A percentile compares a stretch with the other conserved stretches of the same genome.
Conservation (phyloP, 2,113 vertebrate genomes). For the Opisthocomus hoazin region DNA sequence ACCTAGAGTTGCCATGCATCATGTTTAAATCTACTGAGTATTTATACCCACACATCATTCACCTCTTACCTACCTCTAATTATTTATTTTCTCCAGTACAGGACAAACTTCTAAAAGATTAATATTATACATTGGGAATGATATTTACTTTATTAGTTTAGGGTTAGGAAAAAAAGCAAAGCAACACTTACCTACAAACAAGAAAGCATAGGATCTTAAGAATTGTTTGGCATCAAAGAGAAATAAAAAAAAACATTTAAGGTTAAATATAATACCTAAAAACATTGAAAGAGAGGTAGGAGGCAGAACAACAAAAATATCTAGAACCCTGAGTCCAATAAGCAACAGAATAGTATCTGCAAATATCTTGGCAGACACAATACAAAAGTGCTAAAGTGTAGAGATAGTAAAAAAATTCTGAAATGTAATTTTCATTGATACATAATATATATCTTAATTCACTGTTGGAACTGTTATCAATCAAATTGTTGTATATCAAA, state of each 20-base stretch:
- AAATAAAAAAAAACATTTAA: background rate
- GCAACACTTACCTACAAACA: background rate
- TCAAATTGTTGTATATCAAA: background rate
- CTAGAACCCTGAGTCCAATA: background rate
- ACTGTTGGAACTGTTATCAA: background rate
- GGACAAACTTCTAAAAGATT: background rate
- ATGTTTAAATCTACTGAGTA: conserved; percentile 49
- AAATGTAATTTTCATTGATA: background rate
- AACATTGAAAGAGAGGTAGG: background rate
- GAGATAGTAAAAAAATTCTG: background rate
- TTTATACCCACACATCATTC: conserved; percentile 41
- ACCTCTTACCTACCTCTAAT: conserved; percentile 21
- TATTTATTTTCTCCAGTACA: conserved; percentile 26
- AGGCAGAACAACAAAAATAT: background rate
- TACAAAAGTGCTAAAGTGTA: background rate
- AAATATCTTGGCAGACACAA: background rate
- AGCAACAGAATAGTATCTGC: background rate
- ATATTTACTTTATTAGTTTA: conserved; percentile 1
- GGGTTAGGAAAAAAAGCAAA: background rate
- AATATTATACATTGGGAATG: background rate
- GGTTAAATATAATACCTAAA: background rate
- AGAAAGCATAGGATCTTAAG: background rate
- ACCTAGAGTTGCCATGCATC: conserved; percentile 41
- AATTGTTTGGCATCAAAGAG: background rate
- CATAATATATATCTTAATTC: background rate